A percentile compares a stretch with the other conserved stretches of the same genome.
phyloP scores from a whole-genome alignment of 1,140 invertebrate genomes.

The Calliphora vicina region DNA sequence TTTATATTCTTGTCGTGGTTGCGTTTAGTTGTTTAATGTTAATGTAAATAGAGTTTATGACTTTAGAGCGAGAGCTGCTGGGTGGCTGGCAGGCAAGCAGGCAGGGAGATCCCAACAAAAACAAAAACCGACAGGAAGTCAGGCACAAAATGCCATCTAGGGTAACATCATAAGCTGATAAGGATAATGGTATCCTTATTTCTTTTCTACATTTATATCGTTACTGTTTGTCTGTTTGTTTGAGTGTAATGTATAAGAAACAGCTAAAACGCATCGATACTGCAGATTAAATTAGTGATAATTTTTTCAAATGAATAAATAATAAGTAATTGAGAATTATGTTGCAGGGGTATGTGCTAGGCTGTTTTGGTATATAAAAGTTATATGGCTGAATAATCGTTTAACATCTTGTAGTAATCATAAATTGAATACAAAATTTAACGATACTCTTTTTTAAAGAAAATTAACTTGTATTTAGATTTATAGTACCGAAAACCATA shows the following conservation, averaged over 20 bases:
- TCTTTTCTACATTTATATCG: no score
- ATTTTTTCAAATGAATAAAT: constrained; percentile 33
- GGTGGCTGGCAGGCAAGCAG: neutral
- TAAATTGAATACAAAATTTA: no score
- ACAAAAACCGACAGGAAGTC: neutral
- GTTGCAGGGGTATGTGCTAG: neutral
- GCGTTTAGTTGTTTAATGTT: constrained; percentile 37
- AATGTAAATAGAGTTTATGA: constrained; percentile 36
- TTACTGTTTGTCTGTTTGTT: neutral
- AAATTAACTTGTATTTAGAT: no score
- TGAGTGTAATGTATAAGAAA: no score
- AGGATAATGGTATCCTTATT: constrained; percentile 22
- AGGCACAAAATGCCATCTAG: constrained; percentile 26
- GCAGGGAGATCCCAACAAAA: neutral
- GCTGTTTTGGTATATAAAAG: no score
- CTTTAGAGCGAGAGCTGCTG: neutral
- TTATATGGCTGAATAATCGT: no score
- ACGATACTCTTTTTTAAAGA: no score
- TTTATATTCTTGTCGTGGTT: constrained; percentile 31
- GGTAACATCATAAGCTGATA: constrained; percentile 22
- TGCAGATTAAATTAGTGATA: constrained; percentile 33
- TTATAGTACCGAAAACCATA: no score
- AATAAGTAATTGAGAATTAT: constrained; percentile 23
- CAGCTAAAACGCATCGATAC: constrained; percentile 26
- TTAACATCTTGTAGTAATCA: no score